Conservation (phyloP, 2,113 vertebrate species). For the Mormyrus lacerda region DNA sequence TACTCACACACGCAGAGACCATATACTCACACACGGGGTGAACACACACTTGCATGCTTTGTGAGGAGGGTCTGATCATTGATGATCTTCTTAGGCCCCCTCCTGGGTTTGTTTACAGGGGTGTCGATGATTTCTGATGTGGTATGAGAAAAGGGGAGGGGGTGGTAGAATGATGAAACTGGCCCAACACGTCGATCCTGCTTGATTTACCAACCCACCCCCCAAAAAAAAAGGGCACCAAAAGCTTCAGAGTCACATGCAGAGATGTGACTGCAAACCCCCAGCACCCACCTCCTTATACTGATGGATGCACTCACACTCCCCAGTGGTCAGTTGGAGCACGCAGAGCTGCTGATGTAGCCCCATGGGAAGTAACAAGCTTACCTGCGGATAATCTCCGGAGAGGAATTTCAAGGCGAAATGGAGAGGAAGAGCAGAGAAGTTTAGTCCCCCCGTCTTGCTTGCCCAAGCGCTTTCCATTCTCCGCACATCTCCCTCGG, state of each 20-base stretch:
- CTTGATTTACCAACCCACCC: not conserved
- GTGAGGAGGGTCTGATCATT: not conserved
- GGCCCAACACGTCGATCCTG: not conserved
- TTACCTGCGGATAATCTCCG: slow-evolving; percentile 72
- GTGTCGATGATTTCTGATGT: not conserved
- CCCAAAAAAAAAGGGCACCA: not conserved
- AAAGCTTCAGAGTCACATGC: not conserved
- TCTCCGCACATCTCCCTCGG: slow-evolving; percentile 45
- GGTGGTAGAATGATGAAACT: not conserved
- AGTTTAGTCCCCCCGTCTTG: slow-evolving; percentile 52
- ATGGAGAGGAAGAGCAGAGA: slow-evolving; percentile 39
- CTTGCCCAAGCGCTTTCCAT: slow-evolving; percentile 57
- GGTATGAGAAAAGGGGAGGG: not conserved
- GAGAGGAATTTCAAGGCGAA: slow-evolving; percentile 67
- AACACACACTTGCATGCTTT: not conserved
- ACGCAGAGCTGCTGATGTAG: slow-evolving; percentile 64
- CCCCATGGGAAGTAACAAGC: slow-evolving; percentile 65
- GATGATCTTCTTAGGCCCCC: not conserved
- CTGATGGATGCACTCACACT: not conserved
- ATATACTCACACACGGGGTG: not conserved
- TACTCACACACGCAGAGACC: not conserved
- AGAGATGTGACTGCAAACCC: not conserved
- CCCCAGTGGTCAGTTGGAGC: slow-evolving; percentile 56
- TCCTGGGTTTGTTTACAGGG: not conserved
- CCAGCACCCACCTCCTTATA: not conserved